Conservation (phyloP, 2,797 vertebrate species). For the Vireo griseus region DNA sequence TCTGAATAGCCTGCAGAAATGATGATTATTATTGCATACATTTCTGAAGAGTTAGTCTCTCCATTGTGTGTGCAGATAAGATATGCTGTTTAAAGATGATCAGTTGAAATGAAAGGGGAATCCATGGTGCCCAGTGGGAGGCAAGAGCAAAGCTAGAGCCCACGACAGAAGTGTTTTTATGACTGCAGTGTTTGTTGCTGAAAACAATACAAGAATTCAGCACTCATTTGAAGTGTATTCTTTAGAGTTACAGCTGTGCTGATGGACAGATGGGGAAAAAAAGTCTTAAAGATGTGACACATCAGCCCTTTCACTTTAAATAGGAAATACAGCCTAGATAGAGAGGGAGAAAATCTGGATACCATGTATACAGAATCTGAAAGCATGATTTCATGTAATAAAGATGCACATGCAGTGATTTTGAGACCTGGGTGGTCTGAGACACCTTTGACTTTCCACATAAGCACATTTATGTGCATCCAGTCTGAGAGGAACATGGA, state of each 20-base stretch:
- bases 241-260: neutral
- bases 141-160: neutral
- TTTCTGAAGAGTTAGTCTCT: neutral
- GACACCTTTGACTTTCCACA: neutral
- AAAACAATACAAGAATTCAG: slow-evolving; percentile 25
- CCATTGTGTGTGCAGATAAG: neutral
- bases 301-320: neutral
- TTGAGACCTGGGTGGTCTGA: rapidly evolving
- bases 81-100: neutral
- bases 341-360: neutral
- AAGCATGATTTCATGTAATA: neutral
- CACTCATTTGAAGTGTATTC: neutral
- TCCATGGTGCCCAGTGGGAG: neutral
- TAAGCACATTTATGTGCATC: neutral
- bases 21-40: neutral
- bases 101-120: neutral
- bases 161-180: neutral
- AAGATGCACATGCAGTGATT: neutral
- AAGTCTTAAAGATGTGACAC: neutral
- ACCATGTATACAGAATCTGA: neutral
- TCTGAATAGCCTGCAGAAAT: neutral
- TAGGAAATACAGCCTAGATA: neutral
- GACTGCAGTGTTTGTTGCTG: neutral
- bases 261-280: neutral
- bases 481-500: neutral